Base-by-base conservation (phyloP, 2,797 vertebrate species). In the Champsocephalus gunnari region DNA sequence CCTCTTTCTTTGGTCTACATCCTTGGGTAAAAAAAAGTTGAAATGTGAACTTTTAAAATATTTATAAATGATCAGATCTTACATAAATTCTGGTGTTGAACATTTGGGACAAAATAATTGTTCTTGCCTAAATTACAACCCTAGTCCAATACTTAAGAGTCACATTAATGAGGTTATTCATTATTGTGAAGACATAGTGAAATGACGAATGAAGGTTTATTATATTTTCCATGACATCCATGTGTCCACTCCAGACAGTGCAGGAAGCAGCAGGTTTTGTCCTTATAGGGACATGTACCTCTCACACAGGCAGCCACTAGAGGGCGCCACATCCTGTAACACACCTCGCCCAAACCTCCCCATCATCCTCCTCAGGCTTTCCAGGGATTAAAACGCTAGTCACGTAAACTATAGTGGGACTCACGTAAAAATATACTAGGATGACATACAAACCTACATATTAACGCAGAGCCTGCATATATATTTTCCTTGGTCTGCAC, bases 401-500 rank as follows among this genome's bases (percentile, higher is more conserved):
- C 90, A 89, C 85, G 73, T 88, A 73, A 87, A 71, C 77, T 79
- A 66, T 58, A 82, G 57, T 14, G 44, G 55, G 71, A 44, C 61
- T 55, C 65, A 55, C 24, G 12, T 61, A 71, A 76, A 76, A 34
- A 49, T 77, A 66, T 73, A 75, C 59, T 47, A 41, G 57, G 66
- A 70, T 85, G 87, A 85, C 88, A 89, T 78, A 88, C 74, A 88
- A 84, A 89, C 84, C 86, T 81, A 75, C 73, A 87, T 90, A 88
- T 87, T 32, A 60, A 38, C 45, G 43, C 58, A 74, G 66, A 53
- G 14, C 60, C 59, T 47, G 62, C 66, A 69, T 64, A 48, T 12
- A 34, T 14, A 32, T 60, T 21, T 16, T 54, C 50, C 47, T 9
- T 0, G 2, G 34, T 34, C n/a, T 69, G 60, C 34, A 53, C 34